Percentiles rank a stretch among this genome's conserved stretches.
phyloP scores from a whole-genome alignment of 1,140 invertebrate genomes.

The Eciton burchellii region DNA sequence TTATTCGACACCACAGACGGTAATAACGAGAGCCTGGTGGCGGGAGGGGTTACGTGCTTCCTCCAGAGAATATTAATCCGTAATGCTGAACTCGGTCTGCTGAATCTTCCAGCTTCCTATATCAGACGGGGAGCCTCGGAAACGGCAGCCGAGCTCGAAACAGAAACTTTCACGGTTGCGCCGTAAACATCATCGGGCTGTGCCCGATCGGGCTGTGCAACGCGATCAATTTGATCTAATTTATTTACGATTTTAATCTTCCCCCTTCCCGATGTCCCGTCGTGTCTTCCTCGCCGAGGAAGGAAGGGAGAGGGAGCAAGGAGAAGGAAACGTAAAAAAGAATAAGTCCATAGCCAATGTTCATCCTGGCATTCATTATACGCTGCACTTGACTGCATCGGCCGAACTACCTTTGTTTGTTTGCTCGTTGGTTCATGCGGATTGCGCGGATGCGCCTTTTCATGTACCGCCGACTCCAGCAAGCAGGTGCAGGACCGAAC shows the following conservation, averaged over 20 bases:
- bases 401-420: slow-evolving; percentile 55
- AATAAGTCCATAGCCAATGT: not conserved
- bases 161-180: slow-evolving; percentile 34
- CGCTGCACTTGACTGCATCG: slow-evolving; percentile 38
- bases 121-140: slow-evolving; percentile 46
- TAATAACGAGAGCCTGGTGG: slow-evolving; percentile 71
- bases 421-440: slow-evolving; percentile 41
- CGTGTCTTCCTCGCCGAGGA: not conserved
- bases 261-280: not conserved
- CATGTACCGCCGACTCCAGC: slow-evolving; percentile 44
- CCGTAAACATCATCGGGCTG: slow-evolving; percentile 1
- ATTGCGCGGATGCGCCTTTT: slow-evolving; percentile 58
- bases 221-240: not conserved
- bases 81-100: slow-evolving; percentile 70
- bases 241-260: not conserved
- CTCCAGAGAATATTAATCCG: slow-evolving; percentile 73
- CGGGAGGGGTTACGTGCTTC: slow-evolving; percentile 69
- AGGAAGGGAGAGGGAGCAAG: not conserved
- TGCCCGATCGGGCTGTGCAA: not conserved
- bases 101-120: slow-evolving; percentile 70
- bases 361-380: slow-evolving; percentile 21
- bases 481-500: slow-evolving; percentile 58
- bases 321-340: not conserved
- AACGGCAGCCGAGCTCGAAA: slow-evolving; percentile 24
- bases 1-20: slow-evolving; percentile 70